These are phyloP conservation scores for Diplogasteroides magnus DNA, from an alignment of 1,140 invertebrate species.

Conservation along the genomic window DNA sequence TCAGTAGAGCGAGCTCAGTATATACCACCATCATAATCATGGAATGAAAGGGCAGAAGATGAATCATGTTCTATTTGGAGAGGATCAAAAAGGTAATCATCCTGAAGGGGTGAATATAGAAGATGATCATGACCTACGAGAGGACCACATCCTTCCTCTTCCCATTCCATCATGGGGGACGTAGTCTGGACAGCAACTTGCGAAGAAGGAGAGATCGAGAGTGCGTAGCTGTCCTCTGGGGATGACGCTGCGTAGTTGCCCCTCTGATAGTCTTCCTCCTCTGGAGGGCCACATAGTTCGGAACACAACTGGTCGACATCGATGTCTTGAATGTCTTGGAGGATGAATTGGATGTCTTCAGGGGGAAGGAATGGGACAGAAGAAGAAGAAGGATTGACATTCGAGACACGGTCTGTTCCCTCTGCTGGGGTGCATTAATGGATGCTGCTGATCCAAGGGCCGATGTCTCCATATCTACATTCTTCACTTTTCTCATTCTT, in stretches of 20 bases:
- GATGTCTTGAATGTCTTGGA: constrained; percentile 20
- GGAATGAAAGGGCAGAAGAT: no score
- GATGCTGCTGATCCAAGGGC: constrained; percentile 30
- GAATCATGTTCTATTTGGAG: no score
- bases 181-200: no score
- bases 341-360: constrained; percentile 9
- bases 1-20: no score
- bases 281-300: background rate
- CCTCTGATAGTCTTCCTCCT: background rate
- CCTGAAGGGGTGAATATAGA: no score
- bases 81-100: no score
- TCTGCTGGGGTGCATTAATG: constrained; percentile 30
- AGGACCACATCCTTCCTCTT: no score
- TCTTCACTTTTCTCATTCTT: background rate
- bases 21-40: no score
- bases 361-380: constrained; percentile 9
- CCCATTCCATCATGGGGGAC: background rate
- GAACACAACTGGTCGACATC: background rate
- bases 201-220: background rate
- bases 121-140: no score
- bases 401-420: constrained; percentile 14
- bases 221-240: background rate
- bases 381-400: constrained; percentile 2
- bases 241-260: background rate
- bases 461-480: background rate